A percentile compares a stretch with the other conserved stretches of the same genome.
phyloP scores from a whole-genome alignment of 2,888 invertebrate species.

The Venustoraphidia nigricollis region DNA sequence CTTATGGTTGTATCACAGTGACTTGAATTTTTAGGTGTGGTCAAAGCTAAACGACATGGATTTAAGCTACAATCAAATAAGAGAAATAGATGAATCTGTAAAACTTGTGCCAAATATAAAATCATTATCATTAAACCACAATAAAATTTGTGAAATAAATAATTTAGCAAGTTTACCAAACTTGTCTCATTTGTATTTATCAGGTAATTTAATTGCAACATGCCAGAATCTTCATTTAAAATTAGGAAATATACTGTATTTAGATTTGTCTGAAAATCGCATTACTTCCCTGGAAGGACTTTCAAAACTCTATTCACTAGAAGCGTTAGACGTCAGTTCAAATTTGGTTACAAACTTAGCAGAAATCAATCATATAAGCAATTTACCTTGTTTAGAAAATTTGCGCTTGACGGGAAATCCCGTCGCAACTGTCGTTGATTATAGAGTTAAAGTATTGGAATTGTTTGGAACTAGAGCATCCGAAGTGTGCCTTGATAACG shows the following conservation, averaged over 20 bases:
- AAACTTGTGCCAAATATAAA: conserved; percentile 58
- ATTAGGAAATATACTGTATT: conserved; percentile 73
- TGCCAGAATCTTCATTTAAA: conserved; percentile 69
- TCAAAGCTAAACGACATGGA: conserved; percentile 51
- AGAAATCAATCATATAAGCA: conserved; percentile 65
- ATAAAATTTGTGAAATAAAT: conserved; percentile 55
- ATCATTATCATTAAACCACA: conserved; percentile 58
- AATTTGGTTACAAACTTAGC: conserved; percentile 69
- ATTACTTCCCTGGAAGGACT: conserved; percentile 57
- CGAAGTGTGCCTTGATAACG: conserved; percentile 78
- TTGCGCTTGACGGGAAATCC: conserved; percentile 81
- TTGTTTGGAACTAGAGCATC: conserved; percentile 70
- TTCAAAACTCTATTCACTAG: conserved; percentile 71
- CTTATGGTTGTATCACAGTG: not conserved
- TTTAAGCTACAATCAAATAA: conserved; percentile 64
- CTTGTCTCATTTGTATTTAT: conserved; percentile 59
- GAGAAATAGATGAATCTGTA: conserved; percentile 65
- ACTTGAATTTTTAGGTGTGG: conserved; percentile 42
- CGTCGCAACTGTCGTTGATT: conserved; percentile 74
- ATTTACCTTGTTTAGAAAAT: conserved; percentile 73
- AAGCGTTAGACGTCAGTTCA: conserved; percentile 71
- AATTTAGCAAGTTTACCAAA: conserved; percentile 67
- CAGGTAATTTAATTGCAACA: conserved; percentile 57
- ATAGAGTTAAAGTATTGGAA: conserved; percentile 77
- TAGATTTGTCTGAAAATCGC: conserved; percentile 75